Percentiles rank a stretch among this genome's conserved stretches.
phyloP scores from a whole-genome alignment of 2,888 invertebrate genomes.

The Erebia palarica region DNA sequence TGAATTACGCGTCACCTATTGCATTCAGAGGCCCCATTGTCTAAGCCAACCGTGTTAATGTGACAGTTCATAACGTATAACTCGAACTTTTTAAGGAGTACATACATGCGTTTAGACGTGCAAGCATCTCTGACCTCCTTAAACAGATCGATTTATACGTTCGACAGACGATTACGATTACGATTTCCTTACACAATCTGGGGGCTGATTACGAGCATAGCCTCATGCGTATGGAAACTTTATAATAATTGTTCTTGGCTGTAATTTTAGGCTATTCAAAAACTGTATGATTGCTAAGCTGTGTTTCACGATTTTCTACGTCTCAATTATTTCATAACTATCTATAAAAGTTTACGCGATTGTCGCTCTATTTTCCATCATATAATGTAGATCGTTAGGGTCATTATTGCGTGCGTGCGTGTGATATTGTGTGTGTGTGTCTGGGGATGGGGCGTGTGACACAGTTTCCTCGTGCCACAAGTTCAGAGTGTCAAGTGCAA shows the following conservation, averaged over 20 bases:
- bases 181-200: too few relatives aligned
- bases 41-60: too few relatives aligned
- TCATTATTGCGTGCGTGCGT: constrained; percentile 26
- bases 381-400: constrained; percentile 4
- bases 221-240: too few relatives aligned
- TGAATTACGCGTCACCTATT: too few relatives aligned
- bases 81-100: too few relatives aligned
- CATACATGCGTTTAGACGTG: too few relatives aligned
- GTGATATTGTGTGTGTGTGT: neutral
- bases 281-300: constrained; percentile 1
- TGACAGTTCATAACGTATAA: too few relatives aligned
- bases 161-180: too few relatives aligned
- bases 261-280: neutral
- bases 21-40: too few relatives aligned
- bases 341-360: constrained; percentile 22
- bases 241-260: neutral
- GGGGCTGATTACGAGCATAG: too few relatives aligned
- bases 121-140: too few relatives aligned
- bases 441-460: constrained; percentile 32
- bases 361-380: constrained; percentile 17
- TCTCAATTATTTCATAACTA: constrained; percentile 26
- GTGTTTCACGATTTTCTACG: neutral
- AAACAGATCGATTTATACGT: too few relatives aligned
- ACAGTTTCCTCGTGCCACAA: constrained; percentile 46
- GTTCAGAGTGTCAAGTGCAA: constrained; percentile 52